phyloP scores from a whole-genome alignment of 2,113 vertebrate genomes.

The Tachycineta bicolor region DNA sequence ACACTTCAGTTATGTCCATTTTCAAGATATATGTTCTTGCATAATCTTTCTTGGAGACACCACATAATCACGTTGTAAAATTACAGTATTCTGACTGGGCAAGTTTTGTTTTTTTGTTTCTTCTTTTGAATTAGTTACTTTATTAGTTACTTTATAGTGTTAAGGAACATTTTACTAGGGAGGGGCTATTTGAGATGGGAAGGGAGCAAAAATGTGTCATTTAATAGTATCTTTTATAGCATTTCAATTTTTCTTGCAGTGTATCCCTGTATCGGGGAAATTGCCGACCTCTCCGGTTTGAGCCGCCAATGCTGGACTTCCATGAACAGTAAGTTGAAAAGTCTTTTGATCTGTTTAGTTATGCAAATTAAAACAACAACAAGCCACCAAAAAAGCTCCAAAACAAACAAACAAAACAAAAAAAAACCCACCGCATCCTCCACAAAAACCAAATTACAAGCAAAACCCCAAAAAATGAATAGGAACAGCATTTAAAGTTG shows the following conservation, averaged over 20 bases:
- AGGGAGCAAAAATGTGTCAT: not conserved
- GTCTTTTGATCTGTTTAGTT: not conserved
- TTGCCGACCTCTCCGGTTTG: conserved; percentile 94
- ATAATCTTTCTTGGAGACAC: not conserved
- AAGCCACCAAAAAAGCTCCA: not conserved
- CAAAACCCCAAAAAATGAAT: not conserved
- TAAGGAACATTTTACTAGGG: not conserved
- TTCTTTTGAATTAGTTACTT: not conserved
- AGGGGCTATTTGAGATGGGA: not conserved
- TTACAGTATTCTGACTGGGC: not conserved
- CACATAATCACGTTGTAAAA: not conserved
- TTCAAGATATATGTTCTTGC: not conserved
- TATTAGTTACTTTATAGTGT: not conserved
- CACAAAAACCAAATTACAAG: accelerated
- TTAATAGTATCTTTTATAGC: not conserved
- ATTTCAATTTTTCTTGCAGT: conserved; percentile 77
- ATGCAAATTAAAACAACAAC: not conserved
- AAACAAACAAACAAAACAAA: not conserved
- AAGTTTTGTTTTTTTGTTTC: conserved; percentile 59
- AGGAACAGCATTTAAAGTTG: not conserved
- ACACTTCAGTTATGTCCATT: not conserved
- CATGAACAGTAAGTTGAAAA: conserved; percentile 91
- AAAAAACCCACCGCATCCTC: not conserved
- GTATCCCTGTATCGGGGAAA: conserved; percentile 90
- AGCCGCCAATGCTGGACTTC: conserved; percentile 98